Conservation (phyloP, 2,888 invertebrate genomes). For the Machimus atricapillus region DNA sequence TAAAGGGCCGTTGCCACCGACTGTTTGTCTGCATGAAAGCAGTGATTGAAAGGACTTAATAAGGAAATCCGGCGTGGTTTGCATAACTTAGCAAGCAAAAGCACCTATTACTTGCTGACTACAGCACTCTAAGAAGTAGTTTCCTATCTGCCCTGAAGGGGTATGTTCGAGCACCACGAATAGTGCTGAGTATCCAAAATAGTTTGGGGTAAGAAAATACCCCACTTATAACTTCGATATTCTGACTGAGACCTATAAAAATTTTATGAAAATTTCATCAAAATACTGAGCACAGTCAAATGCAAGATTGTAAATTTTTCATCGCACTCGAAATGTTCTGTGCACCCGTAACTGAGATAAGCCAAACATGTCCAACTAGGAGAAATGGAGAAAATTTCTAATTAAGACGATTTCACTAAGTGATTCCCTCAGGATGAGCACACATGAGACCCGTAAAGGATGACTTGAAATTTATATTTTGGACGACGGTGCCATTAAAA, state of each 20-base stretch:
- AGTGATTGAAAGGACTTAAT: not conserved
- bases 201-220: not conserved
- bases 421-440: not conserved
- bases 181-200: not conserved
- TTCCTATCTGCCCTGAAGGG: not conserved
- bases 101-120: not conserved
- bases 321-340: not conserved
- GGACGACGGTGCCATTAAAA: slow-evolving; percentile 14
- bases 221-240: not conserved
- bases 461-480: slow-evolving; percentile 33
- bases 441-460: slow-evolving; percentile 22
- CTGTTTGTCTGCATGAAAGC: not conserved
- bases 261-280: not conserved
- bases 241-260: not conserved
- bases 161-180: not conserved
- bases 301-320: not conserved
- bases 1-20: not conserved
- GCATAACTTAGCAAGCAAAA: not conserved
- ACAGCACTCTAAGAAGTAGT: not conserved
- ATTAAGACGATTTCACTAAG: slow-evolving; percentile 25
- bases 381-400: not conserved
- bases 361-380: not conserved
- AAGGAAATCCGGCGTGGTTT: not conserved
- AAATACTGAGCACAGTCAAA: not conserved
- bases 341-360: not conserved